phyloP scores from a whole-genome alignment of 35 echinoderm and acorn worm genomes.

The Ophiothrix spiculata region DNA sequence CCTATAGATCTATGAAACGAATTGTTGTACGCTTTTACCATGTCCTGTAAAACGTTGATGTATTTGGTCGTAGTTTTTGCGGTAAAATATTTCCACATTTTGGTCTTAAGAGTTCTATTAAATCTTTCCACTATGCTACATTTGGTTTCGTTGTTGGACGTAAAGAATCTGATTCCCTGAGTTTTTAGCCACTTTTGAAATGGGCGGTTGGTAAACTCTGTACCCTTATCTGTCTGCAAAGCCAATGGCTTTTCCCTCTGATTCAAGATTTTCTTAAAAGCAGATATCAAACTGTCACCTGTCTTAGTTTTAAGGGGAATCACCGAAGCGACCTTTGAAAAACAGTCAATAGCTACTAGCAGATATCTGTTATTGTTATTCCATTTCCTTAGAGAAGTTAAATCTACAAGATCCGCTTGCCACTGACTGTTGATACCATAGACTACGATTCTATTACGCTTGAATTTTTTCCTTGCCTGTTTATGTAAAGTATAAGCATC shows the following conservation, averaged over 20 bases:
- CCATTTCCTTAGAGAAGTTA: not conserved
- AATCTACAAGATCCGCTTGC: constrained; percentile 20
- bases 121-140: constrained; percentile 26
- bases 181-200: constrained; percentile 15
- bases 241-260: not conserved
- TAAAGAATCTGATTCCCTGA: constrained; percentile 7
- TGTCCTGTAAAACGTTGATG: constrained; percentile 7
- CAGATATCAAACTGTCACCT: not conserved
- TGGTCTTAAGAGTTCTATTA: constrained; percentile 37
- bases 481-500: constrained; percentile 33
- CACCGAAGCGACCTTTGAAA: not conserved
- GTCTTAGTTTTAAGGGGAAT: constrained; percentile 1
- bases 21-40: constrained; percentile 31
- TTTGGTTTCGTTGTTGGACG: constrained; percentile 34
- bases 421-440: constrained; percentile 16
- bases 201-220: constrained; percentile 10
- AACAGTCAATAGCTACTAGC: not conserved
- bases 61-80: constrained; percentile 29
- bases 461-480: constrained; percentile 8
- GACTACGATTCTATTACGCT: constrained; percentile 4
- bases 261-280: constrained; percentile 9
- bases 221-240: constrained; percentile 27
- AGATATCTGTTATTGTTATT: constrained; percentile 5
- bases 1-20: not conserved
- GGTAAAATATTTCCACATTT: constrained; percentile 48